phyloP scores from a whole-genome alignment of 2,797 vertebrate genomes.

The Bryconaethiops microstoma region DNA sequence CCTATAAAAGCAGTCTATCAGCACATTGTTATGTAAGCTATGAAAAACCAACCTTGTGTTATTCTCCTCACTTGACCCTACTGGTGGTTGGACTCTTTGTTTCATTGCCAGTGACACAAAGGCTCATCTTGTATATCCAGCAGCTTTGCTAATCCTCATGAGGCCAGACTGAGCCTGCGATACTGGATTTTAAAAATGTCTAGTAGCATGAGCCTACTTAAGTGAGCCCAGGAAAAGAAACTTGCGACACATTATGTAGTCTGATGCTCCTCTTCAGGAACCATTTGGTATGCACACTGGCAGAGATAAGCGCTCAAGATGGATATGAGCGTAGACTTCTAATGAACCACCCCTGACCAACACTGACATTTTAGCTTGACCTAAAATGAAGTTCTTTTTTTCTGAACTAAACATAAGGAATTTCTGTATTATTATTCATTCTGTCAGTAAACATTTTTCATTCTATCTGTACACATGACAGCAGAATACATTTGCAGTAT shows the following conservation, averaged over 20 bases:
- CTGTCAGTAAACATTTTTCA: too few relatives aligned
- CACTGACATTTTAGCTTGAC: conserved; percentile 7
- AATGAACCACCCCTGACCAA: conserved; percentile 5
- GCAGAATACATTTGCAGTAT: too few relatives aligned
- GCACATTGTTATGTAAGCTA: conserved; percentile 1
- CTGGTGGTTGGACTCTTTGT: conserved; percentile 22
- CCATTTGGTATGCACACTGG: conserved; percentile 7
- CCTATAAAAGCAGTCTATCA: background rate
- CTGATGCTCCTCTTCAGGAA: conserved; percentile 21
- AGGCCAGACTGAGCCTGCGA: background rate
- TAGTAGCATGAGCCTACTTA: conserved; percentile 25
- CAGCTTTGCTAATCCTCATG: conserved; percentile 26
- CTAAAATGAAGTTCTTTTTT: background rate
- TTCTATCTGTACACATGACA: too few relatives aligned
- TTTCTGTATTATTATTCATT: too few relatives aligned
- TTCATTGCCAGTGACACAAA: conserved; percentile 34
- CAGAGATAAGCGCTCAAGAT: conserved; percentile 7
- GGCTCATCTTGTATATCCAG: conserved; percentile 30
- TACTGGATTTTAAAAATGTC: conserved; percentile 47
- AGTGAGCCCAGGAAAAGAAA: conserved; percentile 28
- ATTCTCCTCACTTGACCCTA: background rate
- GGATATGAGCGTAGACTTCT: conserved; percentile 10
- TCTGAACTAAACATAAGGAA: too few relatives aligned
- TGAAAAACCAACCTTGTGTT: background rate
- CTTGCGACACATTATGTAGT: conserved; percentile 23